Percentiles rank a stretch among this genome's conserved stretches.
phyloP scores from a whole-genome alignment of 2,797 vertebrate genomes.

The Darevskia mixta region DNA sequence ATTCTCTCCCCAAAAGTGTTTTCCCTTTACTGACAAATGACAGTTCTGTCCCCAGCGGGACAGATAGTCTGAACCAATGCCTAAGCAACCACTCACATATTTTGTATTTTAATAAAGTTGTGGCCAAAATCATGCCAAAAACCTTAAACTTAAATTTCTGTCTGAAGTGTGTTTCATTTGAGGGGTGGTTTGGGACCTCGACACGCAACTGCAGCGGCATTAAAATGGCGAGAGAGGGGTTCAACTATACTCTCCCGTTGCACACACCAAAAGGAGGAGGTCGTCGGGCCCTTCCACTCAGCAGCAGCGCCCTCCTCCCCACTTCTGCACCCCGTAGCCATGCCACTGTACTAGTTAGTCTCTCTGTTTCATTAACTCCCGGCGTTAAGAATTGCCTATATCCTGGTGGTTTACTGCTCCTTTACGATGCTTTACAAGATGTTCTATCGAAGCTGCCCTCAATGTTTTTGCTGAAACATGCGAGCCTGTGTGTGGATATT shows the following conservation, averaged over 20 bases:
- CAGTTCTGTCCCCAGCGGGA: too few relatives aligned
- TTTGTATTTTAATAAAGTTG: too few relatives aligned
- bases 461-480: slow-evolving; percentile 30
- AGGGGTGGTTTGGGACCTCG: too few relatives aligned
- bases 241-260: too few relatives aligned
- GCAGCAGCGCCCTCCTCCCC: not conserved
- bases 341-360: not conserved
- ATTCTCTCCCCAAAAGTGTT: too few relatives aligned
- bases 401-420: slow-evolving; percentile 42
- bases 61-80: too few relatives aligned
- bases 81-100: too few relatives aligned
- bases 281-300: not conserved
- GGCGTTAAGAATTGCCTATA: slow-evolving; percentile 26
- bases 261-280: too few relatives aligned
- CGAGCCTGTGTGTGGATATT: slow-evolving; percentile 18
- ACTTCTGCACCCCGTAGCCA: not conserved
- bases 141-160: too few relatives aligned
- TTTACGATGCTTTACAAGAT: slow-evolving; percentile 43
- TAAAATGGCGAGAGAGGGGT: not conserved
- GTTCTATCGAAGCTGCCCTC: slow-evolving; percentile 33
- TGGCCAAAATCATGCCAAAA: too few relatives aligned
- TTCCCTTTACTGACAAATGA: too few relatives aligned
- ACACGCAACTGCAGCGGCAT: not conserved
- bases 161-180: too few relatives aligned
- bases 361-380: slow-evolving; percentile 43